Evolutionary conservation across 2,888 invertebrate species (phyloP), one percentile per base, ranked within the genome.

Genomic region (Disparrhopalites patrizii): DNA sequence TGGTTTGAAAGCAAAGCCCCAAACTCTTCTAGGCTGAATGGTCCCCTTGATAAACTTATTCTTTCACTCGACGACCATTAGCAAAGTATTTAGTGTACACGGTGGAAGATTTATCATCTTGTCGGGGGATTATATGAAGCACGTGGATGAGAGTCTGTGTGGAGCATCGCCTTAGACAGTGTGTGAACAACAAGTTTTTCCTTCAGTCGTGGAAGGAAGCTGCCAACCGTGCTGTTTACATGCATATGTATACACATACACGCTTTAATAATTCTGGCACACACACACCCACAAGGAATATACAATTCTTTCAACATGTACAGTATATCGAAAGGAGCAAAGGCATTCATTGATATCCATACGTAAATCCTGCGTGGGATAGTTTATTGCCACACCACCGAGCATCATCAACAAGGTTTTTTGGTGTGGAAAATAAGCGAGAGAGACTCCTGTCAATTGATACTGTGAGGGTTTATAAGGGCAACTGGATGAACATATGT

Each of bases 121-220:
- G 40, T 25, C 36, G 20, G 57, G 50, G 50, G 25, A 38, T 56
- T 43, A 43, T n/a, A n/a, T 4, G 30, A 58, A 43, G 43, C 25
- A 43, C 58, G 58, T 58, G 58, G 58, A 43, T 58, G 18, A 43
- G 58, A 27, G 47, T 58, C 28, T 7, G 30, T 13, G 20, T 4
- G 3, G 7, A 20, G 23, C 47, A 20, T 47, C 47, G 23, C 7
- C 25, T 10, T 10, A 43, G 43, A 43, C n/a, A 43, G 20, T 5
- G 43, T 18, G n/a, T 4, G 20, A n/a, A 43, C n/a, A 18, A 43
- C 5, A 43, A 20, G 43, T 10, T 10, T 43, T 47, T 15, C 3
- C 25, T 23, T 10, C 13, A 47, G 8, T 47, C 23, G n/a, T n/a
- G n/a, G n/a, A n/a, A n/a, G n/a, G n/a, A n/a, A n/a, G n/a, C n/a